A percentile compares a stretch with the other conserved stretches of the same genome.
Conservation (phyloP, 92 coral and sea anemone species). For the Montipora capitata region DNA sequence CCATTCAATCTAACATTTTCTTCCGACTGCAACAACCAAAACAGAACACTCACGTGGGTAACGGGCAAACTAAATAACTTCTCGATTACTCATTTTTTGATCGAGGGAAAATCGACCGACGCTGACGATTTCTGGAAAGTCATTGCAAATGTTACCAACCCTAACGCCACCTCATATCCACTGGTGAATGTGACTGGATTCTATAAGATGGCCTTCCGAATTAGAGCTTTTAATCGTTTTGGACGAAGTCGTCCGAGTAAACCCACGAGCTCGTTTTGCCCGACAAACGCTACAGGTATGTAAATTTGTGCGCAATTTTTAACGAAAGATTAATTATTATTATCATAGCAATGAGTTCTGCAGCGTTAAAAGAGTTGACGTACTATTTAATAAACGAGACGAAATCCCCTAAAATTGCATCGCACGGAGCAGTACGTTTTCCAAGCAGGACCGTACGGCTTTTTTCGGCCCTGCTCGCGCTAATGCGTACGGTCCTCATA, state of each 20-base stretch:
- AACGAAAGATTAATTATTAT: too few relatives aligned
- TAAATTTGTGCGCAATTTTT: neutral
- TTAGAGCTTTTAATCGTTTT: slow-evolving; percentile 84
- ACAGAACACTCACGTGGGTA: slow-evolving; percentile 79
- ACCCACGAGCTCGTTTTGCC: slow-evolving; percentile 49
- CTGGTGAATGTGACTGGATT: slow-evolving; percentile 69
- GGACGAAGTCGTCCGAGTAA: slow-evolving; percentile 87
- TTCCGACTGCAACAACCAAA: slow-evolving; percentile 58
- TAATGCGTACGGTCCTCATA: too few relatives aligned
- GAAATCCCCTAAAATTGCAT: too few relatives aligned
- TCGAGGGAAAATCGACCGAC: slow-evolving; percentile 79
- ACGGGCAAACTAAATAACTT: slow-evolving; percentile 63
- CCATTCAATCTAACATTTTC: slow-evolving; percentile 50
- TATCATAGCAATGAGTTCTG: too few relatives aligned
- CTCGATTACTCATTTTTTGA: slow-evolving; percentile 82
- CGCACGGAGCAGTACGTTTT: too few relatives aligned
- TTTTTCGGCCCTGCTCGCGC: too few relatives aligned
- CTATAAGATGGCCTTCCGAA: slow-evolving; percentile 81
- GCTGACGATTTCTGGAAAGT: slow-evolving; percentile 58
- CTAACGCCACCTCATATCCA: slow-evolving; percentile 34
- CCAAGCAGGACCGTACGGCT: too few relatives aligned
- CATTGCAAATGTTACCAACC: slow-evolving; percentile 65
- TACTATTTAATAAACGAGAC: too few relatives aligned
- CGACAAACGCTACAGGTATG: neutral
- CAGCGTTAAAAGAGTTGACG: too few relatives aligned